These are phyloP conservation scores for Cyclophora punctaria DNA, from an alignment of 2,888 invertebrate genomes.

Conservation along the genomic window DNA sequence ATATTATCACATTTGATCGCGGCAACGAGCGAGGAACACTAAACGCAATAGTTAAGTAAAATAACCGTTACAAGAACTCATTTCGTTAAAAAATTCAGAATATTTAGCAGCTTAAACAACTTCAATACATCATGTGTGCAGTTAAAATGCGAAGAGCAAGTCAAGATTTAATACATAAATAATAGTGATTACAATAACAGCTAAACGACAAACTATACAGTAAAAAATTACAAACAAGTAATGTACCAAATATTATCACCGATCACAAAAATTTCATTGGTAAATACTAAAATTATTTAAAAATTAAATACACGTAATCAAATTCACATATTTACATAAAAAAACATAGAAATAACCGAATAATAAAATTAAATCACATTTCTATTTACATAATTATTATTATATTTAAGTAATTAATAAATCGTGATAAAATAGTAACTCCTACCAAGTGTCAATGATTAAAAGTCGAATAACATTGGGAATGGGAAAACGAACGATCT, in stretches of 20 bases:
- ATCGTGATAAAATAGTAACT: slow-evolving; percentile 18
- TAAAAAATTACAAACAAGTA: slow-evolving; percentile 60
- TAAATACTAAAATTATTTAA: slow-evolving; percentile 37
- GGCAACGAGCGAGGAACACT: slow-evolving; percentile 45
- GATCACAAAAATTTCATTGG: slow-evolving; percentile 57
- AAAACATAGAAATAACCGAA: slow-evolving; percentile 23
- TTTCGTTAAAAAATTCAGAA: slow-evolving; percentile 18
- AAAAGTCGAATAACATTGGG: slow-evolving; percentile 9
- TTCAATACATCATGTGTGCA: slow-evolving; percentile 21
- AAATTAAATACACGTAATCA: slow-evolving; percentile 45
- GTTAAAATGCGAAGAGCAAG: slow-evolving; percentile 24
- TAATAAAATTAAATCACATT: slow-evolving; percentile 60
- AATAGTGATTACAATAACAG: slow-evolving; percentile 44
- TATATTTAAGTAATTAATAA: slow-evolving; percentile 16
- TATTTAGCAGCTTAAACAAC: slow-evolving; percentile 19
- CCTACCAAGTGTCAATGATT: slow-evolving; percentile 19
- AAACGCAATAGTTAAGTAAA: slow-evolving; percentile 33
- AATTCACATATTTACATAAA: slow-evolving; percentile 69
- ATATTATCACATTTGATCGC: slow-evolving; percentile 61
- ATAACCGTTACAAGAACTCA: slow-evolving; percentile 17
- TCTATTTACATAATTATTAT: slow-evolving; percentile 56
- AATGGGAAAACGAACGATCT: slow-evolving; percentile 19
- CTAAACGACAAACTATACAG: slow-evolving; percentile 61
- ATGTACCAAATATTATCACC: slow-evolving; percentile 48
- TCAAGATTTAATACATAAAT: slow-evolving; percentile 43